These are phyloP conservation scores for Micrastur ruficollis DNA, from an alignment of 2,797 vertebrate species.

Conservation along the genomic window DNA sequence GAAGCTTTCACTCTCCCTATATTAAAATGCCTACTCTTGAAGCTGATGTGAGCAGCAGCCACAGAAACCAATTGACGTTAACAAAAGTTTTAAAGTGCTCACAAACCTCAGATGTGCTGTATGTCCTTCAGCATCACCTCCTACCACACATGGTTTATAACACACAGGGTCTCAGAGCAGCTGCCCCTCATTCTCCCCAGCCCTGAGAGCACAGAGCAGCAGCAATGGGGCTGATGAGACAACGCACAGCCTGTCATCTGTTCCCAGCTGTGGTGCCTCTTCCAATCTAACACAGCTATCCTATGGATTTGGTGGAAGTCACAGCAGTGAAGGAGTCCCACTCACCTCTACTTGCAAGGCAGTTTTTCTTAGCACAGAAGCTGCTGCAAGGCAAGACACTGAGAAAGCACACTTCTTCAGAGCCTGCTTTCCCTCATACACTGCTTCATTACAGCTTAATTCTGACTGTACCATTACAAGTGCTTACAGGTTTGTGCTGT, in stretches of 20 bases:
- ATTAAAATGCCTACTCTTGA: background rate
- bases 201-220: fast-evolving
- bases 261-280: background rate
- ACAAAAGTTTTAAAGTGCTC: background rate
- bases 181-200: fast-evolving
- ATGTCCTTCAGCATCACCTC: background rate
- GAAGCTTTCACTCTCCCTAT: background rate
- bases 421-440: background rate
- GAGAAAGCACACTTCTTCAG: background rate
- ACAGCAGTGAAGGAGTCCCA: background rate
- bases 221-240: background rate
- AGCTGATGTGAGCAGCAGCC: background rate
- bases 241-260: background rate
- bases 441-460: background rate
- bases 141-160: fast-evolving
- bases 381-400: background rate
- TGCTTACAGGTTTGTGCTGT: background rate
- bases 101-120: fast-evolving
- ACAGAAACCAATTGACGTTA: background rate
- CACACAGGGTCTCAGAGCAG: background rate
- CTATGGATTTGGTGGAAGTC: background rate
- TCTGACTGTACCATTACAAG: background rate
- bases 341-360: background rate
- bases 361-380: background rate
- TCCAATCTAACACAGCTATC: background rate